phyloP scores from a whole-genome alignment of 2,888 invertebrate genomes.

The Leuctra nigra region DNA sequence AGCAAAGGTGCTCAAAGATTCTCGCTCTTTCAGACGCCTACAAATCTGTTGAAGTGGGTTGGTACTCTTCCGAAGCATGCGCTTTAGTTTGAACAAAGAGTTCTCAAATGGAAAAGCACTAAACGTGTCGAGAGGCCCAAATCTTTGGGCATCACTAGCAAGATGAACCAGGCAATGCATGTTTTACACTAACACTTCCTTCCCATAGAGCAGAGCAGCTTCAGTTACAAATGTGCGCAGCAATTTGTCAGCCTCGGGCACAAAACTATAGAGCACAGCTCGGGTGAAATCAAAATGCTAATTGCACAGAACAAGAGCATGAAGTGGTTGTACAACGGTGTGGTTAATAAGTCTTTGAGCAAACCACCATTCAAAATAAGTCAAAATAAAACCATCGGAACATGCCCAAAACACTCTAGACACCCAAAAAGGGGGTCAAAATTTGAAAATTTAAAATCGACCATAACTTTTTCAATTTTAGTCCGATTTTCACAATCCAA shows the following conservation, averaged over 20 bases:
- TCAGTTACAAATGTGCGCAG: background rate
- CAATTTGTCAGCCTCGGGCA: background rate
- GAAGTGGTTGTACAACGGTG: background rate
- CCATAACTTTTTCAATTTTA: too few relatives aligned
- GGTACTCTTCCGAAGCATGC: slow-evolving; percentile 19
- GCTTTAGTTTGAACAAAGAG: slow-evolving; percentile 25
- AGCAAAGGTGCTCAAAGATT: background rate
- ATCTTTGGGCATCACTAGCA: slow-evolving; percentile 26
- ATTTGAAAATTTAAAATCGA: too few relatives aligned
- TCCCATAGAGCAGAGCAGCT: slow-evolving; percentile 5
- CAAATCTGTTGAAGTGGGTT: slow-evolving; percentile 24
- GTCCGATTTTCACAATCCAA: too few relatives aligned
- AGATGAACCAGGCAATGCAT: slow-evolving; percentile 5
- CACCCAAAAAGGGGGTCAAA: too few relatives aligned
- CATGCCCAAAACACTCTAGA: too few relatives aligned
- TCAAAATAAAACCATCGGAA: too few relatives aligned
- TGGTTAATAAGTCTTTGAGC: slow-evolving; percentile 26
- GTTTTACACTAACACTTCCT: slow-evolving; percentile 1
- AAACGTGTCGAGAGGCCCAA: slow-evolving; percentile 29
- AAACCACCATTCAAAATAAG: too few relatives aligned
- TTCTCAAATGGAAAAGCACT: slow-evolving; percentile 32
- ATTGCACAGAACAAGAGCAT: slow-evolving; percentile 20
- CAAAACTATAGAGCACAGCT: background rate
- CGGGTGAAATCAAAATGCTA: slow-evolving; percentile 1
- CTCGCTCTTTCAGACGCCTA: background rate